Base-by-base conservation (phyloP, 23 tunicate genomes). In the Ascidia mentula region DNA sequence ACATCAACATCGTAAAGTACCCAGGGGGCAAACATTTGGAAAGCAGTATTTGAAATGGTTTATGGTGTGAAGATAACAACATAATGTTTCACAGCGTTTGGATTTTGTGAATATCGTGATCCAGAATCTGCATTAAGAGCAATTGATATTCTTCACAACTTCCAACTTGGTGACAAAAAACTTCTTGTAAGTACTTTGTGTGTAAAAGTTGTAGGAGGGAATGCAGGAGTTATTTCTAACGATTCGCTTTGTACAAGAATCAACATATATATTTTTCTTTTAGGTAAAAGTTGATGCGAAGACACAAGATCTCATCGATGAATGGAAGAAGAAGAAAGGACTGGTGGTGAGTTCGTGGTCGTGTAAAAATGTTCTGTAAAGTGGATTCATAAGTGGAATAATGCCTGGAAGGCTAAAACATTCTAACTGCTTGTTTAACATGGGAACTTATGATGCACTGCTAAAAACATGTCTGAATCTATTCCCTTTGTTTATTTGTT, bases 51-150 rank as follows among this genome's bases (percentile, higher is more conserved):
- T 17, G 17, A 45, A 15, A 45, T 45, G 18, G 18, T 15, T 15
- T 45, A 45, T 45, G 18, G n/a, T n/a, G n/a, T n/a, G n/a, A n/a
- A 42, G 15, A 42, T 42, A 26, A 24, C 37, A 34, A 69, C n/a
- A n/a, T n/a, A 36, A 33, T 75, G 32, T 76, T n/a, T 77, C 36
- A 9, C 76, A 82, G 99, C 97, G 18, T 96, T 96, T 81, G 99
- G 99, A 5, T 96, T 96, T 71, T 96, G 99, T 69, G 99, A 96
- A 80, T 96, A 88, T 45, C 81, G 77, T 61, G 97, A 96, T 59
- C 90, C 89, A 18, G 99, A 96, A 45, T 87, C 99, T 0, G 99
- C 99, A 3, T 72, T 96, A 26, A 85, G 99, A 24, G 97, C 99
- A 32, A 87, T 96, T 32, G 69, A 84, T 46, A 82, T 96, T 45